A percentile compares a stretch with the other conserved stretches of the same genome.
phyloP scores from a whole-genome alignment of 2,888 invertebrate genomes.

The Barypeithes pellucidus region DNA sequence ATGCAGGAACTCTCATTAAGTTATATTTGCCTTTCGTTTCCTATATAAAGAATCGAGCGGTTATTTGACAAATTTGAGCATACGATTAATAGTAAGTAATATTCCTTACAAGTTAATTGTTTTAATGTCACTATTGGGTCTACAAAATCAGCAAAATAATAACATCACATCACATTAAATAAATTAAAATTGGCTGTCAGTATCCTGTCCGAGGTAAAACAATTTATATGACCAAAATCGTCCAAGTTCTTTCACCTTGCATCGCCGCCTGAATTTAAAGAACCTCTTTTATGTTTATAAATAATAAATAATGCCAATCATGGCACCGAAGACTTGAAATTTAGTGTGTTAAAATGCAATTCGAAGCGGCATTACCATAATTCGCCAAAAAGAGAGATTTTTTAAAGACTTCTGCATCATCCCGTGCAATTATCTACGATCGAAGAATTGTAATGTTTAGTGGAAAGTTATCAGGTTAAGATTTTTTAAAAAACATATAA shows the following conservation, averaged over 20 bases:
- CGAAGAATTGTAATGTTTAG: slow-evolving; percentile 35
- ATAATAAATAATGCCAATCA: slow-evolving; percentile 51
- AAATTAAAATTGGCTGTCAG: neutral
- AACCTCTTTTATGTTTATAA: slow-evolving; percentile 45
- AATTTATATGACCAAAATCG: slow-evolving; percentile 31
- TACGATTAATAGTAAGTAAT: no score
- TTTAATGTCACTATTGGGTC: no score
- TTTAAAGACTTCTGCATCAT: slow-evolving; percentile 42
- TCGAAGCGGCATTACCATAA: slow-evolving; percentile 41
- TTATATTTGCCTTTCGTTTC: no score
- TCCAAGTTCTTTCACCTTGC: slow-evolving; percentile 46
- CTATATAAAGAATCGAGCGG: no score
- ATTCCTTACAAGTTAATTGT: no score
- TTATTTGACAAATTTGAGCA: no score
- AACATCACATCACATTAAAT: neutral
- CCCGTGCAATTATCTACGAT: slow-evolving; percentile 40
- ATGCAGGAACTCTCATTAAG: no score
- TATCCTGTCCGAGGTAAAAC: neutral
- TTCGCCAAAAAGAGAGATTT: slow-evolving; percentile 48
- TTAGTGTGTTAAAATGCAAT: slow-evolving; percentile 39
- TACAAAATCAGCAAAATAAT: no score
- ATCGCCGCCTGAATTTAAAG: slow-evolving; percentile 42
- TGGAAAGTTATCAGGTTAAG: slow-evolving; percentile 25
- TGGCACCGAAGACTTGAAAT: slow-evolving; percentile 44
- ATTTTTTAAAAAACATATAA: neutral